Base-by-base conservation (phyloP, 2,888 invertebrate genomes). In the Therioaphis trifolii region DNA sequence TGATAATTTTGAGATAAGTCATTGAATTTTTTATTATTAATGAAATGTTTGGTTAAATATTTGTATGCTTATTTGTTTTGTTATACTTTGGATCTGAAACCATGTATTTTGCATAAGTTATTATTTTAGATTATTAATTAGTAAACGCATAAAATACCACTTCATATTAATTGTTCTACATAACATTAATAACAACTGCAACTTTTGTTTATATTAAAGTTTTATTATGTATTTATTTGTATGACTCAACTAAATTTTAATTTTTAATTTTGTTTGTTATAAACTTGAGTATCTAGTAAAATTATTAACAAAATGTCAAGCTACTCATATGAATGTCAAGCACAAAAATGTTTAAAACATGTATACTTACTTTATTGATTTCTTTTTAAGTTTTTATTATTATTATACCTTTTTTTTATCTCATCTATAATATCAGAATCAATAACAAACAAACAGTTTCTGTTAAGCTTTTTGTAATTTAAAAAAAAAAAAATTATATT, bases 361-460 rank as follows among this genome's bases (percentile, higher is more conserved):
- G 5, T 78, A 69, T 78, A 43, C 52, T n/a, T 78, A 78, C 7
- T 35, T 5, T 35, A 68, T 40, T 78, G 68, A 55, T 78, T 78
- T 78, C 52, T n/a, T 69, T 78, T 78, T 78, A 78, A 68, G 78
- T 78, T 78, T 78, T 55, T 69, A 78, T 69, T 78, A 69, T 68
- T 78, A 68, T 66, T 52, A 15, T 76, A 14, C 21, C 40, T 49
- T 68, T 40, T 78, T 68, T 55, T 78, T 78, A 52, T 78, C 24
- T 72, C 35, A 72, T 21, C 21, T 49, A 49, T 68, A 77, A 77
- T 66, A 77, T 46, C 49, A 66, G 35, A 66, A 77, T 63, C 66
- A 77, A 77, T 49, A 76, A 63, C 14, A 61, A 75, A 61, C 27
- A 24, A 46, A 18, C 58, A 11, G 0, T 27, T 61, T 76, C 27